Base-by-base conservation (phyloP, 1,140 invertebrate genomes). In the Ceratoteleas bidentatus region DNA sequence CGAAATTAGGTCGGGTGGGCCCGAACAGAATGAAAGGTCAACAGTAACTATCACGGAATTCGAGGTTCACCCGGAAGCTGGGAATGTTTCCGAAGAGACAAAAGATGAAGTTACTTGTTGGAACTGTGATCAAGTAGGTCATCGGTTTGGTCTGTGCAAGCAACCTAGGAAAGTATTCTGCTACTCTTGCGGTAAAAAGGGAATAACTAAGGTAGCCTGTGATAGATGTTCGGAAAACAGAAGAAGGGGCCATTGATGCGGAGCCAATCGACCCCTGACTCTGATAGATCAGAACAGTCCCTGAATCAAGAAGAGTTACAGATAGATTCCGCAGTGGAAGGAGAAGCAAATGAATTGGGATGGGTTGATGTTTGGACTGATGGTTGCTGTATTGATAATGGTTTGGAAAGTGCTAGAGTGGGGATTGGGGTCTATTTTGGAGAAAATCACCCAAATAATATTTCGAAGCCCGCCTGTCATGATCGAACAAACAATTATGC, bases 401-500 rank as follows among this genome's bases (percentile, higher is more conserved):
- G 68, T 5, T 43, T 9, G 2, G 0, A 32, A 2, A 13, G 6
- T 33, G 40, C 65, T 11, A 8, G 7, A 38, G 40, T 10, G 24
- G 43, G 68, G 1, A 54, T 58, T 10, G 68, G 68, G 3, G 68
- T 70, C 0, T 70, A 16, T 38, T 70, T 70, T 13, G 53, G 11
- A 0, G 40, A 56, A 2, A n/a, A 50, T 2, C 56, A 58, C 14
- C 54, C 53, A 3, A 15, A 10, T 9, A 66, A 54, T 43, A 14
- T 54, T 5, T 66, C 62, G 0, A 4, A n/a, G 10, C 36, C 65
- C 2, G 3, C 49, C 0, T 14, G 7, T 5, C 52, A 53, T 13
- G 40, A 15, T 47, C 56, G 49, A 43, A 72, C 56, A 0, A 72
- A 72, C n/a, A 72, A 72, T 14, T 11, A 43, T 3, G 68, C 56